phyloP scores from a whole-genome alignment of 1,140 invertebrate genomes.

The Sminthurinus signatus region DNA sequence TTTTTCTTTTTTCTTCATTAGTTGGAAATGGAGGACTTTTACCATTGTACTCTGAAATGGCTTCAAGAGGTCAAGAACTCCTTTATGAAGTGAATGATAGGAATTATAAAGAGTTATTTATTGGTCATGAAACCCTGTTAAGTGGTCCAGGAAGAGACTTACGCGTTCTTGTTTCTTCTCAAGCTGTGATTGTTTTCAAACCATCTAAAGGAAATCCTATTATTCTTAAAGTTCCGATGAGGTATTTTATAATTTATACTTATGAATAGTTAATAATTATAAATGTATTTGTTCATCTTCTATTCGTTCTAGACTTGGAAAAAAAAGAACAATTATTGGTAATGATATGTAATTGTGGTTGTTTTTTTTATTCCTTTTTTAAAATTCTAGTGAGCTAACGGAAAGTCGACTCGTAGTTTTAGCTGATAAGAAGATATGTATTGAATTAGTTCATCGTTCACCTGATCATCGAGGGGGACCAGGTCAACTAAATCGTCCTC shows the following conservation, averaged over 20 bases:
- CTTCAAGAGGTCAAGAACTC: conserved; percentile 76
- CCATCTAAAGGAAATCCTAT: conserved; percentile 49
- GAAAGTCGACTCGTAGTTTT: conserved; percentile 48
- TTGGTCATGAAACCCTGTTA: conserved; percentile 72
- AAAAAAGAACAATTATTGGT: no score
- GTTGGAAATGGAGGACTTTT: conserved; percentile 76
- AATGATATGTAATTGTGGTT: no score
- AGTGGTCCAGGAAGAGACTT: conserved; percentile 59
- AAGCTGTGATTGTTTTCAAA: conserved; percentile 68
- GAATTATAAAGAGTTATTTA: conserved; percentile 71
- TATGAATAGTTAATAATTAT: conserved; percentile 7
- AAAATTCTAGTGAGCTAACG: conserved; percentile 40
- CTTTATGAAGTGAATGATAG: conserved; percentile 71
- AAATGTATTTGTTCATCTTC: conserved; percentile 47
- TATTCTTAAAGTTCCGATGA: conserved; percentile 60
- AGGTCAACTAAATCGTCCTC: conserved; percentile 52
- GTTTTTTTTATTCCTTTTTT: no score
- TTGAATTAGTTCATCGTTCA: conserved; percentile 46
- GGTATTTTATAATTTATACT: conserved; percentile 45
- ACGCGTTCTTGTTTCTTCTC: conserved; percentile 66
- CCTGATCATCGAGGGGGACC: conserved; percentile 26
- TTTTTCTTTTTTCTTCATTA: no score
- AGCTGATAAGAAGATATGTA: conserved; percentile 45
- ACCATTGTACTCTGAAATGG: conserved; percentile 65
- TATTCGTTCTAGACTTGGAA: no score